Percentiles rank a stretch among this genome's conserved stretches.
phyloP scores from a whole-genome alignment of 1,140 invertebrate species.

The Listronotus bonariensis region DNA sequence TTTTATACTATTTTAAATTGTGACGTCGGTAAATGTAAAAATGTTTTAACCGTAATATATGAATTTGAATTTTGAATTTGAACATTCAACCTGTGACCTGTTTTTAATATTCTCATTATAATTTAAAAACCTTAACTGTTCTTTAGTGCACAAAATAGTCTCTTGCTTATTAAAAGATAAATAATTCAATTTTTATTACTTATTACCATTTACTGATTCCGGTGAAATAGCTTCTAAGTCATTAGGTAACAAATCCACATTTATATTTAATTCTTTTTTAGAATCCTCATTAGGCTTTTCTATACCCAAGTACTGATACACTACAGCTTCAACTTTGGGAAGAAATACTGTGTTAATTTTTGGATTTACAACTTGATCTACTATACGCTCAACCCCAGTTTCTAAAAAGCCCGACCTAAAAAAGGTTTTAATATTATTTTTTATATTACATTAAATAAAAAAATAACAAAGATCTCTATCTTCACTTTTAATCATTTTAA shows the following conservation, averaged over 20 bases:
- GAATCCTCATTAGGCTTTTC: constrained; percentile 60
- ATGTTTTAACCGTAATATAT: no score
- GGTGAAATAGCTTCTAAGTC: constrained; percentile 80
- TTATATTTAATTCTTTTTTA: constrained; percentile 53
- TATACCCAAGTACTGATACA: constrained; percentile 86
- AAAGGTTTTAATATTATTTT: constrained; percentile 1
- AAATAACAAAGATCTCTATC: not conserved
- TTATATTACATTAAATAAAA: no score
- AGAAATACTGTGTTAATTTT: constrained; percentile 87
- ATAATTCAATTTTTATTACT: constrained; percentile 36
- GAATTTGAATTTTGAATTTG: no score
- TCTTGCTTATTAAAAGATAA: not conserved
- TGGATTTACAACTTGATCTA: constrained; percentile 93
- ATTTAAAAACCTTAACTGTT: not conserved
- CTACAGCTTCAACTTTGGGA: constrained; percentile 87
- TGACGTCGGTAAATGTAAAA: no score
- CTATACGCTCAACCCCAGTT: constrained; percentile 87
- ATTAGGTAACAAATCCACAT: constrained; percentile 67
- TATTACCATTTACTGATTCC: constrained; percentile 66
- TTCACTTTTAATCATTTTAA: no score
- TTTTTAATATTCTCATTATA: no score
- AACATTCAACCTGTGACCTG: no score
- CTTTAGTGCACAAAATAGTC: not conserved
- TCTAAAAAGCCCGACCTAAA: constrained; percentile 78
- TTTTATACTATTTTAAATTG: no score